Evolutionary conservation across 1,140 invertebrate genomes (phyloP), one percentile per base, ranked within the genome.

Genomic region (Drosophila tani): DNA sequence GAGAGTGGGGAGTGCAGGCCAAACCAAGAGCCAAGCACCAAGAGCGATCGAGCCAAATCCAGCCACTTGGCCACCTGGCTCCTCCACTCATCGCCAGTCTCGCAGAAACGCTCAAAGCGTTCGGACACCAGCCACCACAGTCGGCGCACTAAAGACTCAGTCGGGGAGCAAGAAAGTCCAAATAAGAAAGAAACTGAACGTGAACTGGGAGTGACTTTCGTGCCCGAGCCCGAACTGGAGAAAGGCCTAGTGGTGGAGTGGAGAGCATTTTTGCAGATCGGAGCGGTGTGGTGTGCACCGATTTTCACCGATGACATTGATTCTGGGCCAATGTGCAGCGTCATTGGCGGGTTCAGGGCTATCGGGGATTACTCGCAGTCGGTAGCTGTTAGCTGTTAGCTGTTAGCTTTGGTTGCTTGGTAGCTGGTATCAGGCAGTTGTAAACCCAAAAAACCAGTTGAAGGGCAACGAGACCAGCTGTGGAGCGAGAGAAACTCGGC

Each of bases 101-200:
- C 55, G 68, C 81, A 85, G 86, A 76, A 91, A 68, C 86, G 58
- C 79, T 90, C 82, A 74, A 86, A 91, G 86, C 83, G 85, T 75
- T 67, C 79, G 58, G 86, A 79, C 82, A 85, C 47, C 60, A 66
- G 43, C 11, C 43, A 60, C 5, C 55, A 40, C n/a, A 55, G 51
- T 11, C 35, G 19, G 35, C 35, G 53, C 35, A 40, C 7, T 11
- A 41, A 14, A 46, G 47, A 53, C 21, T 29, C 24, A 46, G 43
- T 38, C 55, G 38, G 49, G 38, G 45, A 62, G 45, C 21, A 29
- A 40, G 29, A 46, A 27, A 45, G 21, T 24, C 21, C 21, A 27
- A 49, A 60, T 51, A 66, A 40, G 56, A 68, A 68, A 76, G 56
- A 81, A 63, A 69, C 35, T 50, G 47, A 65, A 45, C 60, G 35